Evolutionary conservation across 2,888 invertebrate genomes (phyloP), one percentile per base, ranked within the genome.

Genomic region (Limnephilus auricula): DNA sequence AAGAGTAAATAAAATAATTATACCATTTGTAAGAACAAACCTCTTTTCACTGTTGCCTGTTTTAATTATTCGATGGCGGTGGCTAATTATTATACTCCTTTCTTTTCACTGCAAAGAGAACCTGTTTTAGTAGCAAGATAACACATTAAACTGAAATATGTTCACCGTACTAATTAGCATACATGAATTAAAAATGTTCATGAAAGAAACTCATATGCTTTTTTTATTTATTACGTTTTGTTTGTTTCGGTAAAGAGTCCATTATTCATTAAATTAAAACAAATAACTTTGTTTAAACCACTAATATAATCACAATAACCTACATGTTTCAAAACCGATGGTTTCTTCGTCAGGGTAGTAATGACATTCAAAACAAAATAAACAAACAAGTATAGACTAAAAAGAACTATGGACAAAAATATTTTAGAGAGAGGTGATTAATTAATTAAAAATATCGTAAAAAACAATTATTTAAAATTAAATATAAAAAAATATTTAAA

Each of bases 101-200:
- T 89, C 79, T 89, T 89, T 79, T 30, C 37, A 25, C n/a, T 37
- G 79, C 3, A 79, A 89, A 89, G 79, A 89, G 89, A 89, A 89
- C 78, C 89, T 89, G 89, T 79, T 89, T 79, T 40, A 34, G 15
- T 79, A 34, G 32, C 89, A 89, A 89, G 79, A 89, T 89, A 89
- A 40, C 89, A 89, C 79, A 89, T 89, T 89, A 89, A 31, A 89
- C 89, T 89, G 79, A 89, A 89, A 89, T 89, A 89, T 89, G 89
- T 89, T 89, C 37, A 37, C 65, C 80, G 45, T 79, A 40, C 79
- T 79, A 65, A 89, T 89, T 89, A 79, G 25, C 89, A 89, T 89
- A 89, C 34, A 89, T 89, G 37, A 89, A 89, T 89, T 85, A 85
- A 85, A 85, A 85, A 85, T 85, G 85, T 30, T 37, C 34, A n/a